Evolutionary conservation across 2,888 invertebrate genomes (phyloP).

Genomic region (Tipula vernalis): DNA sequence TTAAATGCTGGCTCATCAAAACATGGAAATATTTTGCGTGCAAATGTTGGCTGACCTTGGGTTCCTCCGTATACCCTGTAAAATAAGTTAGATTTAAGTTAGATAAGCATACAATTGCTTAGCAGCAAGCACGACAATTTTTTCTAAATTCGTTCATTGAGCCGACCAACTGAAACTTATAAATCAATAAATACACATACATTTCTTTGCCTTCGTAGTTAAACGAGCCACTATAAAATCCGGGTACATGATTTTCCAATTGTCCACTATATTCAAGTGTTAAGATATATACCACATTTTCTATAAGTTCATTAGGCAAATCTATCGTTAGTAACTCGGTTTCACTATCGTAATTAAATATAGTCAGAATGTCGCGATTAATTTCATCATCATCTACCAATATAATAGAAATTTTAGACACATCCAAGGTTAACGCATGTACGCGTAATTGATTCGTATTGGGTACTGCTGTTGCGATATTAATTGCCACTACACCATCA

Average conservation of each 20-base stretch:
- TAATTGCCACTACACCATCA: conserved; percentile 25
- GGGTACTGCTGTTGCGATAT: not conserved
- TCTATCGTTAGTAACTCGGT: not conserved
- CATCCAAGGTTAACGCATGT: not conserved
- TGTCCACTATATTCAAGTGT: conserved; percentile 37
- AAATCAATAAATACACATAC: not conserved
- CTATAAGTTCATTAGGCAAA: conserved; percentile 25
- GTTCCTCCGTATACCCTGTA: conserved; percentile 42
- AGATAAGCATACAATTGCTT: too few species aligned
- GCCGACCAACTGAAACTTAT: too few species aligned
- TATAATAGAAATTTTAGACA: not conserved
- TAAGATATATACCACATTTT: conserved; percentile 33
- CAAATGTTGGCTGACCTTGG: conserved; percentile 52
- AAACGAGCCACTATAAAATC: conserved; percentile 39
- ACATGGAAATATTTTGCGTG: conserved; percentile 60
- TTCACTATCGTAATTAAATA: not conserved
- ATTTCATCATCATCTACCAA: not conserved
- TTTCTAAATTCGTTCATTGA: not conserved
- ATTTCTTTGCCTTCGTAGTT: conserved; percentile 24
- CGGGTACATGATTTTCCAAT: conserved; percentile 40
- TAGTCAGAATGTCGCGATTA: not conserved
- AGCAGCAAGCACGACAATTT: not conserved
- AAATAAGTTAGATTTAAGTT: too few species aligned
- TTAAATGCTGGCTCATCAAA: conserved; percentile 79
- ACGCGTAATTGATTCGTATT: not conserved